Conservation (phyloP, 1,140 invertebrate genomes). For the Sesamia nonagrioides region DNA sequence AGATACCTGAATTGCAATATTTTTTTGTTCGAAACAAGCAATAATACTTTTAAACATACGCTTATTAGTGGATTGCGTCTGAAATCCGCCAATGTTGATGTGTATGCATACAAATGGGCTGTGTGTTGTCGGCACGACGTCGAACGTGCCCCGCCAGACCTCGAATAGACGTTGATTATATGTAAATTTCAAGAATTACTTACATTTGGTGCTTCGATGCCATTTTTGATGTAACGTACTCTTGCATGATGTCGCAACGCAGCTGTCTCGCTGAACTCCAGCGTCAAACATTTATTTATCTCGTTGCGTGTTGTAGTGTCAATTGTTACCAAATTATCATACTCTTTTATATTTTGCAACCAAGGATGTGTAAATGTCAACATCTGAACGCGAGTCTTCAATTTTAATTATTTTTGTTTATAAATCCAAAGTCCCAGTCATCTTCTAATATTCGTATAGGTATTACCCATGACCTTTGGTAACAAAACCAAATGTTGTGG, state of each 20-base stretch:
- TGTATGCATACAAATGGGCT: constrained; percentile 38
- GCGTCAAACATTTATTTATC: constrained; percentile 17
- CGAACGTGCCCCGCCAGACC: constrained; percentile 41
- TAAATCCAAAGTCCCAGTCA: not conserved
- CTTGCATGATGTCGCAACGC: constrained; percentile 17
- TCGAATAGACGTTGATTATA: constrained; percentile 49
- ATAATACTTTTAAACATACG: constrained; percentile 39
- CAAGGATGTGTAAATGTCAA: constrained; percentile 8
- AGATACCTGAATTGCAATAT: not conserved
- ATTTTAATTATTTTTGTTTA: not conserved
- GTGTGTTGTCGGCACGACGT: constrained; percentile 42
- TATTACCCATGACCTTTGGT: constrained; percentile 7
- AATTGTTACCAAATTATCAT: constrained; percentile 25
- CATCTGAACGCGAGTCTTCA: not conserved
- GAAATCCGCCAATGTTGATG: constrained; percentile 41
- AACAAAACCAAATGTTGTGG: constrained; percentile 9
- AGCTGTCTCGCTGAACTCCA: constrained; percentile 1
- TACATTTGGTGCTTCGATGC: constrained; percentile 22
- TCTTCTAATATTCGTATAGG: constrained; percentile 19
- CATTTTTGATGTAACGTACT: constrained; percentile 40
- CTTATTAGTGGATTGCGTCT: constrained; percentile 41
- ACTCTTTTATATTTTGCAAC: constrained; percentile 15
- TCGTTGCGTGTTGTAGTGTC: not conserved
- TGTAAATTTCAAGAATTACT: constrained; percentile 48
- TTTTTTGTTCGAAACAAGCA: constrained; percentile 28